phyloP scores from a whole-genome alignment of 1,140 invertebrate genomes.

The Scylla paramamosain region DNA sequence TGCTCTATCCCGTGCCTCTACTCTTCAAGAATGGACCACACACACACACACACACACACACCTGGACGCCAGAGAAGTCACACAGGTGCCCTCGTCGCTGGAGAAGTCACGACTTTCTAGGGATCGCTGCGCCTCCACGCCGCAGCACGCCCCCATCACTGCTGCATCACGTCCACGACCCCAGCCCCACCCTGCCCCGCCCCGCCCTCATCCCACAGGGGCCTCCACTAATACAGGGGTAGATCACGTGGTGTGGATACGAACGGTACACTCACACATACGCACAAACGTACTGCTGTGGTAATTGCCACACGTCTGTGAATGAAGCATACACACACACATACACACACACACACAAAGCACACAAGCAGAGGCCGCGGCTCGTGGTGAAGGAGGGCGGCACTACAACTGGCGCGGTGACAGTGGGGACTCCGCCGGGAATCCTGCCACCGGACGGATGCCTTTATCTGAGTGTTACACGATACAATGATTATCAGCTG shows the following conservation, averaged over 20 bases:
- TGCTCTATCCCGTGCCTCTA: too few species aligned
- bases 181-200: background rate
- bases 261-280: background rate
- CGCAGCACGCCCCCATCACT: constrained; percentile 43
- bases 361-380: background rate
- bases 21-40: background rate
- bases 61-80: constrained; percentile 45
- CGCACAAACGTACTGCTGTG: background rate
- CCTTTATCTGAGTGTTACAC: background rate
- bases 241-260: background rate
- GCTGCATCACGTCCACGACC: background rate
- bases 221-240: background rate
- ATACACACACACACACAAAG: constrained; percentile 37
- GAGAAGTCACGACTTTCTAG: background rate
- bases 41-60: background rate
- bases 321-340: background rate
- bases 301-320: background rate
- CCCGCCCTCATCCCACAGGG: background rate
- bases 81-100: constrained; percentile 40
- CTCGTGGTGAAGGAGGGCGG: background rate
- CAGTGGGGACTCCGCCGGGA: background rate
- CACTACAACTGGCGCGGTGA: background rate
- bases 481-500: background rate
- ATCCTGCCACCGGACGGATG: constrained; percentile 4
- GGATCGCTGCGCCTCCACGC: background rate